Conservation (phyloP, 2,797 vertebrate genomes). For the Pipistrellus kuhlii region DNA sequence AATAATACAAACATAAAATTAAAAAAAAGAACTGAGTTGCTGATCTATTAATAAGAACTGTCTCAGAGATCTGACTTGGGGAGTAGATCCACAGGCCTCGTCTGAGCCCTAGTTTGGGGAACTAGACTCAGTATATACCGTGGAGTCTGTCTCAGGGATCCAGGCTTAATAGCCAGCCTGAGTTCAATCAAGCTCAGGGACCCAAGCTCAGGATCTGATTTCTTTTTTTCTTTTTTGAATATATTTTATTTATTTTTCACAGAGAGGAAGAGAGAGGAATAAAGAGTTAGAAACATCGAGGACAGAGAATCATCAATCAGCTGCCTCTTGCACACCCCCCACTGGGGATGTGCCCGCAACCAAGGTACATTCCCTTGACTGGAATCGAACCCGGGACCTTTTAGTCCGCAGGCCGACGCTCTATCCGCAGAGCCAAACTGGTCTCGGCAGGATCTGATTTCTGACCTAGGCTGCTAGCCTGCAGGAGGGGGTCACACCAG, state of each 20-base stretch:
- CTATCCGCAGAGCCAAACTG: no score
- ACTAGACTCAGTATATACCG: neutral
- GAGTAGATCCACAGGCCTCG: neutral
- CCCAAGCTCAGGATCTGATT: neutral
- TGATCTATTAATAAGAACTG: neutral
- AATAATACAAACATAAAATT: no score
- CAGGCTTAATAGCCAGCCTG: neutral
- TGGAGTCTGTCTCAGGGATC: neutral
- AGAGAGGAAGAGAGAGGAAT: no score
- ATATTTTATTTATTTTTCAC: no score
- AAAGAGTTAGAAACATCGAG: no score
- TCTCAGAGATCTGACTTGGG: neutral
- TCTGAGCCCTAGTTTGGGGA: neutral
- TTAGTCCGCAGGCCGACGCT: no score
- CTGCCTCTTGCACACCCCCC: no score
- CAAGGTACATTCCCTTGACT: no score
- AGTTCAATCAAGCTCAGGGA: neutral
- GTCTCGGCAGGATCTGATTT: neutral
- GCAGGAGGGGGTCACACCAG: neutral
- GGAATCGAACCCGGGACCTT: no score
- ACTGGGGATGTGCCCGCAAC: no score
- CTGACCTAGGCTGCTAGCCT: neutral
- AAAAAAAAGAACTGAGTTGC: neutral
- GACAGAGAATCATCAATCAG: no score
- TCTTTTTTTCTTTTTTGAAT: no score